These are phyloP conservation scores for Chelidonichthys spinosus DNA, from an alignment of 2,797 vertebrate species.

Conservation along the genomic window DNA sequence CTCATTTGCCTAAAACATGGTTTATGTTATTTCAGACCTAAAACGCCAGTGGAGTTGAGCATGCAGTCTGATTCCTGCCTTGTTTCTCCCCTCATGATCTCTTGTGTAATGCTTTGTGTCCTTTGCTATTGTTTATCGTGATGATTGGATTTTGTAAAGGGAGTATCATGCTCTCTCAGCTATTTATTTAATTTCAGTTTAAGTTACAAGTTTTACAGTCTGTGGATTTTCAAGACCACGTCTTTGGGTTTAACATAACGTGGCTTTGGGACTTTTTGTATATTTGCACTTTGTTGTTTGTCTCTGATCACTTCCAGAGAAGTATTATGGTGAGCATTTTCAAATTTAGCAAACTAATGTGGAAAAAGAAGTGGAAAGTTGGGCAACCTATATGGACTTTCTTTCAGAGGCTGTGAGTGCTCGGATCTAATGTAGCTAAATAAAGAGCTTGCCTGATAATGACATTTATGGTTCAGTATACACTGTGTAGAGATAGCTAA, in stretches of 20 bases:
- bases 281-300: conserved; percentile 8
- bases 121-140: conserved; percentile 37
- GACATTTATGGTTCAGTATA: conserved; percentile 8
- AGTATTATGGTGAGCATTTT: not conserved
- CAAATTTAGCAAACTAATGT: conserved; percentile 5
- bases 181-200: conserved; percentile 38
- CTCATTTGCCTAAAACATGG: conserved; percentile 18
- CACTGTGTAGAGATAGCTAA: conserved; percentile 7
- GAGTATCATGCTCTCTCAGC: conserved; percentile 31
- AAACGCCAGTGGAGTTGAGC: conserved; percentile 19
- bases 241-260: conserved; percentile 3
- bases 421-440: conserved; percentile 4
- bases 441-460: conserved; percentile 6
- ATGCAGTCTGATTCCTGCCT: conserved; percentile 29
- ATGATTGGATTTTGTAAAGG: conserved; percentile 15
- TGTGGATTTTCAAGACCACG: conserved; percentile 6
- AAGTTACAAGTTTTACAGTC: conserved; percentile 9
- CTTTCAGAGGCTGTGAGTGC: not conserved
- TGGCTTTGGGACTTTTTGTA: conserved; percentile 7
- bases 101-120: conserved; percentile 35
- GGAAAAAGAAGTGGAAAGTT: not conserved
- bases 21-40: conserved; percentile 53
- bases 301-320: not conserved
- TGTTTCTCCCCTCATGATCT: conserved; percentile 25
- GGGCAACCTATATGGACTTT: not conserved